Evolutionary conservation across 2,888 invertebrate genomes (phyloP), one percentile per base, ranked within the genome.

Genomic region (Temnothorax rugatulus): DNA sequence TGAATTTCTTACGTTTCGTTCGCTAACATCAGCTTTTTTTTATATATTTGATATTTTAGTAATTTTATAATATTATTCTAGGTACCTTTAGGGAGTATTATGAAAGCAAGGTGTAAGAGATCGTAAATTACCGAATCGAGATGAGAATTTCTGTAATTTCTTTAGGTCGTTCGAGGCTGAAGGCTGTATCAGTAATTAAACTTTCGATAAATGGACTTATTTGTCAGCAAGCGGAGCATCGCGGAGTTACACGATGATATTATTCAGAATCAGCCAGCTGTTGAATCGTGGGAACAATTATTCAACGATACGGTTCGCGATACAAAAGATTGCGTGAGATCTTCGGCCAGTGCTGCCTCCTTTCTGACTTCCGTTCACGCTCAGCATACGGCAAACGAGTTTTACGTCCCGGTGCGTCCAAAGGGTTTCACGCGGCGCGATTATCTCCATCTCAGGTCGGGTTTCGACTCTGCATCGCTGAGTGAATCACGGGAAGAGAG

Each of bases 231-330:
- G 5, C 21, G 52, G 9, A n/a, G 4, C 52, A 54, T 52, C 5
- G 44, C 29, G 7, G 63, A 44, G 25, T 25, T 66, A 15, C 18
- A 52, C n/a, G 11, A 59, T 73, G 21, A 71, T 71, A 59, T 73
- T 54, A 21, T 57, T 84, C 61, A 25, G 66, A 21, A 59, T 59
- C 44, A 34, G 18, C 13, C 34, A 21, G 13, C 4, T 57, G 25
- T 63, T 34, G 44, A 61, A 44, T 74, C 74, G 82, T 84, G 64
- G 54, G 83, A 84, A 87, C 83, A 85, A 84, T 84, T 76, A 84
- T 86, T 68, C 54, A 81, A 75, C 79, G 57, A 74, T 85, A 66
- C 68, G 82, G 73, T 29, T 82, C 13, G 47, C 73, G 50, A 25
- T 82, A 44, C 44, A 52, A 66, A 82, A 82, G 52, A 84, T 84